These are phyloP conservation scores for Sialis fuliginosa DNA, from an alignment of 2,888 invertebrate species.

Conservation along the genomic window DNA sequence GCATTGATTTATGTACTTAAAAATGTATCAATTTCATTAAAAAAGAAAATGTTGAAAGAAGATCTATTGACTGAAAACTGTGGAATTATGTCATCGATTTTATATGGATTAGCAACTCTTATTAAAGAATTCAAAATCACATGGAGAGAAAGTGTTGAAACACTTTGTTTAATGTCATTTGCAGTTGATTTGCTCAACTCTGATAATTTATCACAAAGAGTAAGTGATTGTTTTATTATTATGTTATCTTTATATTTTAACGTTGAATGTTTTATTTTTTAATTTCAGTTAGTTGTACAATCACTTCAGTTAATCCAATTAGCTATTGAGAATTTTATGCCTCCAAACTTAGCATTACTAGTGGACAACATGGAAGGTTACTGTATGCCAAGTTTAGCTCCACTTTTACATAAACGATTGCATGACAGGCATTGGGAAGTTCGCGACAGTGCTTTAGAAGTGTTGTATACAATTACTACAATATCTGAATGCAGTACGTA, in stretches of 20 bases:
- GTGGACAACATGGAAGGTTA: slow-evolving; percentile 43
- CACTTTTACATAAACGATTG: slow-evolving; percentile 47
- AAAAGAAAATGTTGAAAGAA: slow-evolving; percentile 11
- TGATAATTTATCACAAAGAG: slow-evolving; percentile 26
- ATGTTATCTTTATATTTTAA: not conserved
- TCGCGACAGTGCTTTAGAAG: slow-evolving; percentile 56
- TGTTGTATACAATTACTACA: slow-evolving; percentile 47
- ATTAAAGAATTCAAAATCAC: slow-evolving; percentile 52
- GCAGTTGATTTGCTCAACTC: slow-evolving; percentile 30
- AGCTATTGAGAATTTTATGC: slow-evolving; percentile 55
- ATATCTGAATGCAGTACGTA: slow-evolving; percentile 53
- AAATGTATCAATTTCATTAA: slow-evolving; percentile 25
- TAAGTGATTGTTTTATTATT: slow-evolving; percentile 16
- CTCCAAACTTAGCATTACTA: slow-evolving; percentile 56
- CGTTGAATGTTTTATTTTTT: not conserved
- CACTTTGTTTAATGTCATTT: slow-evolving; percentile 41
- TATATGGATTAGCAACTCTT: slow-evolving; percentile 44
- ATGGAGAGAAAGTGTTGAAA: slow-evolving; percentile 64
- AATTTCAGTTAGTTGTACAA: slow-evolving; percentile 46
- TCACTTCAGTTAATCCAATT: slow-evolving; percentile 50
- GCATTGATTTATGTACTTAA: slow-evolving; percentile 40
- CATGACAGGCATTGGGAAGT: slow-evolving; percentile 64
- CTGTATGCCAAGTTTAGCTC: slow-evolving; percentile 44
- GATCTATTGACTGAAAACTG: slow-evolving; percentile 13
- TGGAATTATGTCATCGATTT: slow-evolving; percentile 40